Base-by-base conservation (phyloP, 2,888 invertebrate species). In the Drosophila dives region DNA sequence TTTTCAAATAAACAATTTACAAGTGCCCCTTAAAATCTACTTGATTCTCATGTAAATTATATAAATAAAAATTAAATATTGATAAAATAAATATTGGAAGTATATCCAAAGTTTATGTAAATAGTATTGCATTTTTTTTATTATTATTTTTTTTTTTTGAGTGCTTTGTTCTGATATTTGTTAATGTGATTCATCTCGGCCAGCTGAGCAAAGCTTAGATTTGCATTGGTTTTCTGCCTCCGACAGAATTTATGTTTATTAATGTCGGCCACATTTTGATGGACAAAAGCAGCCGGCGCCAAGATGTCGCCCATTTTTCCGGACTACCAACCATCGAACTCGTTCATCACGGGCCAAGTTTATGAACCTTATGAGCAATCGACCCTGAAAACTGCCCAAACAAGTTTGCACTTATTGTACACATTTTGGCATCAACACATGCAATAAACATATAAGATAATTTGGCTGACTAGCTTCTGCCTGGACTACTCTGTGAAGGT, bases 191-290 rank as follows among this genome's bases (percentile, higher is more conserved):
- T 69, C 60, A 60, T 70, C 63, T 60, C 63, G 72, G 63, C 60
- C 55, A 72, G 63, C 86, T 60, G 53, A 50, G 53, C 67, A 65
- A 56, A 67, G 51, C 64, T 50, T 65, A 40, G 29, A n/a, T 45
- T 61, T 53, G 20, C 50, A 65, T 50, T 65, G 42, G 26, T 38
- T 42, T 55, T 53, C 8, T 36, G 63, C 34, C 63, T 33, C 81
- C 79, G 80, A 88, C 89, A 72, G 64, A 67, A 64, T 83, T 89
- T 83, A 75, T 83, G 87, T 72, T 83, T 83, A 90, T 90, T 89
- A 89, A 84, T 82, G 83, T 76, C 53, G 68, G 51, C 72, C 60
- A 58, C 69, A 86, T 76, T 88, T 72, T 53, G 54, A 45, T 64
- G 48, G 50, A 29, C 48, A 76, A 70, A 55, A 45, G 64, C 48